Evolutionary conservation across 2,113 vertebrate genomes (phyloP), one percentile per base, ranked within the genome.

Genomic region (Vulpes ferrilata): DNA sequence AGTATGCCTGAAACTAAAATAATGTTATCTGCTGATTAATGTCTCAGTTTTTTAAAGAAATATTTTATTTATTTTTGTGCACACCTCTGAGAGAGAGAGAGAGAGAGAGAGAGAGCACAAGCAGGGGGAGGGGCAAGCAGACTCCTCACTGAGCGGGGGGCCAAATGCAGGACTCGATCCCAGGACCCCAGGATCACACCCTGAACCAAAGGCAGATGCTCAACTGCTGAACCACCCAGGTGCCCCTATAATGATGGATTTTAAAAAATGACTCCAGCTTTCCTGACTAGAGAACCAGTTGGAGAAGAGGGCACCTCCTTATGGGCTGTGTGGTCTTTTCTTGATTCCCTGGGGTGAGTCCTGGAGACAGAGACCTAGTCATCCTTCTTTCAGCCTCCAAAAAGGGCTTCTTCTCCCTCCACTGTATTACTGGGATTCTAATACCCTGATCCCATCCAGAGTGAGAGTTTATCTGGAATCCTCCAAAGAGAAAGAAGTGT

Each of bases 211-310:
- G 43, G 43, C 43, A 43, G 43, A 43, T 43, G 43, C 43, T 43
- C 43, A 43, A 43, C 43, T 43, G 43, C 43, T 43, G 43, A 43
- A 43, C 43, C 43, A 43, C 43, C 13, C 55, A 55, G 55, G 15
- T 55, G 55, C 55, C 55, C 55, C 43, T 43, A 15, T 15, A 35
- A 74, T 82, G 65, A 48, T 55, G n/a, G 6, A 57, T 8, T 82
- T 92, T 93, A 13, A 15, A 38, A 43, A 92, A 53, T 83, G 16
- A 27, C 65, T 27, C 86, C 13, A 89, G 82, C 51, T 51, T 73
- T 87, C 17, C 43, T 74, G 1, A 62, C 35, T 80, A 92, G 59
- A 81, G 92, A 74, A 83, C 7, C 7, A 60, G 5, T 3, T 51
- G 74, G n/a, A 23, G 11, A 76, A 55, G 3, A 1, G 11, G 12